Base-by-base conservation (phyloP, 2,113 vertebrate species). In the Hylia prasina region DNA sequence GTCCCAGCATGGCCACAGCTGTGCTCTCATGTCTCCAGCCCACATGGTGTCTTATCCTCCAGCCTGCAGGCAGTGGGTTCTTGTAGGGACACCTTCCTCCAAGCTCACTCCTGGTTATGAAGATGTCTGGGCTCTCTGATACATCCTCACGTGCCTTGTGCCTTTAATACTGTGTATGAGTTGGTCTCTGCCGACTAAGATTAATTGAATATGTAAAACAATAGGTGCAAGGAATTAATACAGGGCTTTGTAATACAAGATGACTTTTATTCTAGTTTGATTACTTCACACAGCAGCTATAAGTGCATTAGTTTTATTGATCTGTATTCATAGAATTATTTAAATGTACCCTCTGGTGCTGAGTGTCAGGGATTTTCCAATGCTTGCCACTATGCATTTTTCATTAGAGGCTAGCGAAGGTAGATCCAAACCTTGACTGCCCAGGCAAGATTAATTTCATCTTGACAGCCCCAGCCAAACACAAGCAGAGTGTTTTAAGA, bases 241-340 rank as follows among this genome's bases (percentile, higher is more conserved):
- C 94, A 90, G 93, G 93, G 92, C 95, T 96, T 85, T 92, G 89
- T 96, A 95, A 97, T 96, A 96, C 94, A 96, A 96, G 91, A 95
- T 96, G 96, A 97, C 94, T 98, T 97, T 97, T 97, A 96, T 97
- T 97, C 96, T 89, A 90, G 96, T 97, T 96, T 96, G 96, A 98
- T 96, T 96, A 96, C 96, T 94, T 94, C 96, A 93, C 91, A 96
- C 95, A 97, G 96, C 47, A 25, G 93, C 97, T 97, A 66, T 98
- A 97, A 98, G 97, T 97, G 97, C 97, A 97, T 98, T 98, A 98
- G 97, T 97, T 98, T 97, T 98, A 98, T 98, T 98, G 98, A 98
- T 98, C 98, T 98, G 97, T 98, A 98, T 97, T 98, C 97, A 97
- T 82, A 93, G 97, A 97, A 98, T 98, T 98, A 98, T 98, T 98